These are phyloP conservation scores for Malurus alboscapulatus DNA, from an alignment of 2,113 vertebrate genomes.

Conservation along the genomic window DNA sequence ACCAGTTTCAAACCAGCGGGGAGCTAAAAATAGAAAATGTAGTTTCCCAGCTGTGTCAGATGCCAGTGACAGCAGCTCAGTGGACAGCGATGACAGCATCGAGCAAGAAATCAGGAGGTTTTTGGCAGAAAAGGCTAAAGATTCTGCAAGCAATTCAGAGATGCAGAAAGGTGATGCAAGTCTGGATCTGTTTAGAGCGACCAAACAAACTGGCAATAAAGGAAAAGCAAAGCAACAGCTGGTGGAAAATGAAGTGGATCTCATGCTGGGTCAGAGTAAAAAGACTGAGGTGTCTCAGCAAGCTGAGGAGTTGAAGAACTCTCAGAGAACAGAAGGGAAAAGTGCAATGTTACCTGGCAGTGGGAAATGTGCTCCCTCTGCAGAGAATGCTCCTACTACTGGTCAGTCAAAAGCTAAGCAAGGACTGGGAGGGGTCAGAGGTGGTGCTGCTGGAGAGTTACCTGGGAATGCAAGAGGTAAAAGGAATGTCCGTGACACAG, in stretches of 20 bases:
- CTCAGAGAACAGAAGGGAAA: background rate
- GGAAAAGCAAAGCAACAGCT: slow-evolving; percentile 1
- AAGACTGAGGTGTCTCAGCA: slow-evolving; percentile 57
- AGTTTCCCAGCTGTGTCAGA: background rate
- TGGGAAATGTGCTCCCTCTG: background rate
- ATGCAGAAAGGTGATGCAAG: background rate
- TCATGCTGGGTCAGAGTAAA: slow-evolving; percentile 61
- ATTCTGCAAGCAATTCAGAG: slow-evolving; percentile 49
- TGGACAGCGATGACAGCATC: slow-evolving; percentile 94
- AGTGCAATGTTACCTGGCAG: background rate
- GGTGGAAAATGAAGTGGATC: background rate
- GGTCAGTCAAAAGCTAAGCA: slow-evolving; percentile 36
- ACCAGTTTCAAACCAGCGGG: background rate
- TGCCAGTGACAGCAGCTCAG: slow-evolving; percentile 84
- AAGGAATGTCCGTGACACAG: background rate
- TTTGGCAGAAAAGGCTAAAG: slow-evolving; percentile 90
- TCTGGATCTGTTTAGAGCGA: background rate
- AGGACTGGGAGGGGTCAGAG: background rate
- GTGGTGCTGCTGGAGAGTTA: background rate
- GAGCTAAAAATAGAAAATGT: background rate
- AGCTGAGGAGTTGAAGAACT: background rate
- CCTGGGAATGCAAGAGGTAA: background rate
- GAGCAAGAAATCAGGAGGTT: slow-evolving; percentile 92
- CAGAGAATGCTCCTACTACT: background rate
- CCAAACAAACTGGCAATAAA: slow-evolving; percentile 1